Base-by-base conservation (phyloP, 2,888 invertebrate genomes). In the Panorpa germanica region DNA sequence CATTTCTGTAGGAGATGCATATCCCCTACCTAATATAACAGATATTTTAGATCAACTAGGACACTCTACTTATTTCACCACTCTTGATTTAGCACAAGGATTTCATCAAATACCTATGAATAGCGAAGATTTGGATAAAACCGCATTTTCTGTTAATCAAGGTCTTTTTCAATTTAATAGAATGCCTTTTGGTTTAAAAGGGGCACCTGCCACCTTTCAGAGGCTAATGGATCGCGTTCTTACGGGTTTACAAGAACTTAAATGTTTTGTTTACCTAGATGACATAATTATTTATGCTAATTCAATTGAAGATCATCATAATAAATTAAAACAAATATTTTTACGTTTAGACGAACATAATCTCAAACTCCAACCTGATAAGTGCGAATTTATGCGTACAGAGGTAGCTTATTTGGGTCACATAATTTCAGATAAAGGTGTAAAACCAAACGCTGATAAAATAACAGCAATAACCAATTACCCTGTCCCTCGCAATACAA, bases 131-230 rank as follows among this genome's bases (percentile, higher is more conserved):
- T 32, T 37, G 8, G 31, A 35, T 14, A 52, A 50, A 44, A 51
- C 50, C 7, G 50, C 50, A 3, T 52, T 52, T 34, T 40, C 41
- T 4, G 41, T 43, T 7, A 42, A 40, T 17, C 28, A 34, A 6
- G 50, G 47, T 14, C 50, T 49, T 33, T 49, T 40, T 27, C 44
- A 52, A 35, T 53, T 41, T 29, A 37, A 34, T 6, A 31, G 48
- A 12, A 45, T 51, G 44, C 48, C 48, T 1, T 48, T 53, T 36
- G 52, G 48, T 3, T 41, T 56, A 6, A 48, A 46, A 41, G 52
- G 50, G 33, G 50, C 52, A 2, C 53, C 54, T 1, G 44, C 46
- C 2, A 50, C 50, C 0, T 52, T 54, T 29, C 51, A 52, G 38
- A 28, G 49, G 4, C 33, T 47, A 12, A 52, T 52, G 50, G 45